Base-by-base conservation (phyloP, 2,797 vertebrate species). In the Alcedo atthis region DNA sequence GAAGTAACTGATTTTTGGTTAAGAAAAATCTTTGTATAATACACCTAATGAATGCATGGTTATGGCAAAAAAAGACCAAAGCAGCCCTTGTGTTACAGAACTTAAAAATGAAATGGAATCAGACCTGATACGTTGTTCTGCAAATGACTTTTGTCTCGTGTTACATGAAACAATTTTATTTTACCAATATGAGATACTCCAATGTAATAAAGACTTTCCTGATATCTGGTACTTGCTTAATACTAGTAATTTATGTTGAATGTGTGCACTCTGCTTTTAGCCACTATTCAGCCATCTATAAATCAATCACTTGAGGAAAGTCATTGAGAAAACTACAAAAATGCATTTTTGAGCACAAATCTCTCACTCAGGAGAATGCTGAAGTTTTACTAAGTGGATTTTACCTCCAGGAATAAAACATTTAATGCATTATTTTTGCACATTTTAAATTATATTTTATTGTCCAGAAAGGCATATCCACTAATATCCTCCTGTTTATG, bases 311-410 rank as follows among this genome's bases (percentile, higher is more conserved):
- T 69, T 85, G 62, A 69, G 70, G 54, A 90, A 86, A 80, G 21
- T 73, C 30, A 58, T 90, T 88, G 92, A 90, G 94, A 92, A 95
- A 96, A 57, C 53, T 28, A 22, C 80, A 94, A 78, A 85, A 89
- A 89, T 42, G 58, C 67, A 81, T 83, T 94, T 96, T 48, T 71
- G 66, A 75, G 20, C 59, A 82, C n/a, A 37, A 68, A 81, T 14
- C 40, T 71, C 75, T 69, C 73, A n/a, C 3, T 2, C 46, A 18
- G 32, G 25, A 53, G 57, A 82, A 64, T 4, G 48, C 53, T 13
- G 53, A 37, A 57, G 30, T 83, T 85, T 93, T 79, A 46, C 24
- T 22, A 32, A 81, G 42, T 30, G 55, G 66, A 21, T 86, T 91
- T 91, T 53, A 43, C 45, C 73, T 81, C 40, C 67, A 78, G 55